A percentile compares a stretch with the other conserved stretches of the same genome.
Evolutionary conservation across 2,797 vertebrate genomes (phyloP).

Genomic region (Cyclura pinguis): DNA sequence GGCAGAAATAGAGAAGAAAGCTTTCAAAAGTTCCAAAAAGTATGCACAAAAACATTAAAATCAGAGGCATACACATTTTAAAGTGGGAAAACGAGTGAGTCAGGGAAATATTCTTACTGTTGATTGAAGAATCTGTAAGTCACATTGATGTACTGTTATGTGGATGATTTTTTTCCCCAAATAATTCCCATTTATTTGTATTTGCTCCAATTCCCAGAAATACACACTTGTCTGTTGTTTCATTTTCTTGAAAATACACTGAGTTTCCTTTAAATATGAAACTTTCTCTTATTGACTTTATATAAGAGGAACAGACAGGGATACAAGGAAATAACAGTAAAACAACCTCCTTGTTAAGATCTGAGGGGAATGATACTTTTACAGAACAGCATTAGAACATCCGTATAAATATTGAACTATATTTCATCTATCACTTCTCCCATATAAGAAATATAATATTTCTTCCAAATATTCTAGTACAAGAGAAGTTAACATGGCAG

Average conservation of each 20-base stretch:
- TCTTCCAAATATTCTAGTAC: background rate
- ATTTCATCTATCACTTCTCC: slow-evolving; percentile 9
- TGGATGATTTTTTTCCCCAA: slow-evolving; percentile 6
- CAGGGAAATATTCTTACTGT: background rate
- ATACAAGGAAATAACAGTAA: slow-evolving; percentile 9
- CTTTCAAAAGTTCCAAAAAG: background rate
- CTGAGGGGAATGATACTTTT: background rate
- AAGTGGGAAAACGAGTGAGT: background rate
- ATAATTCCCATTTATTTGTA: slow-evolving; percentile 26
- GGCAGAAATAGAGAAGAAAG: slow-evolving; percentile 25
- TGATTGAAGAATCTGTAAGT: slow-evolving; percentile 15
- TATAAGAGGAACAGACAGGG: slow-evolving; percentile 15
- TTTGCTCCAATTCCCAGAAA: slow-evolving; percentile 21
- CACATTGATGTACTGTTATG: background rate
- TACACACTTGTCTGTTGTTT: background rate
- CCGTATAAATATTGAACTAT: slow-evolving; percentile 17
- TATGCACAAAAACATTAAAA: slow-evolving; percentile 35
- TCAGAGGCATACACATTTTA: slow-evolving; percentile 7
- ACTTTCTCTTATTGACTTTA: background rate
- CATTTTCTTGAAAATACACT: slow-evolving; percentile 27
- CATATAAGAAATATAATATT: slow-evolving; percentile 3
- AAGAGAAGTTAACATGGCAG: background rate
- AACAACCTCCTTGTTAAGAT: background rate
- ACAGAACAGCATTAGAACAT: background rate
- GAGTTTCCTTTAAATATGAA: slow-evolving; percentile 8